Conservation (phyloP, 2,888 invertebrate species). For the Xylocampa areola region DNA sequence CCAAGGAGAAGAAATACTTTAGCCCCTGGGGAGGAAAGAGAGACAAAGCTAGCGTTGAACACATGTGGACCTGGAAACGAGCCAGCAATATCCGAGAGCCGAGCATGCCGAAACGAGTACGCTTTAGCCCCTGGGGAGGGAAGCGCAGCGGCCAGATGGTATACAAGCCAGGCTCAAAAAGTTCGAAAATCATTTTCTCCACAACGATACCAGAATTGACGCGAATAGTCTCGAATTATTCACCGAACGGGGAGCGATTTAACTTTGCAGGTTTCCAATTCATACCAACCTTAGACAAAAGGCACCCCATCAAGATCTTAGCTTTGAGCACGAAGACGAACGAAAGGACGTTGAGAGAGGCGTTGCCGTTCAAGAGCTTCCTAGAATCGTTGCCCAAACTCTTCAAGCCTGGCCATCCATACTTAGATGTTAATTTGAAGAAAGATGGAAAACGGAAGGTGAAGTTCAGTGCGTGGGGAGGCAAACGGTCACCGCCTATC, state of each 20-base stretch:
- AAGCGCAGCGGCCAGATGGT: constrained; percentile 83
- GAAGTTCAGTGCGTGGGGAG: constrained; percentile 87
- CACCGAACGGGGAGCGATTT: constrained; percentile 66
- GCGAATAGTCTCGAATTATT: constrained; percentile 76
- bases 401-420: constrained; percentile 82
- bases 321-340: constrained; percentile 73
- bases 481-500: constrained; percentile 83
- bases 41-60: constrained; percentile 64
- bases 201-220: constrained; percentile 79
- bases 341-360: constrained; percentile 70
- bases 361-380: constrained; percentile 77
- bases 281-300: constrained; percentile 73
- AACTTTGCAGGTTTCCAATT: constrained; percentile 77
- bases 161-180: constrained; percentile 77
- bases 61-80: constrained; percentile 84
- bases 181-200: constrained; percentile 78
- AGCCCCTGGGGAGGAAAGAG: constrained; percentile 87
- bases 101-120: constrained; percentile 85
- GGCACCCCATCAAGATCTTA: constrained; percentile 78
- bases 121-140: constrained; percentile 87
- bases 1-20: constrained; percentile 77
- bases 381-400: constrained; percentile 74
- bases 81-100: constrained; percentile 76
- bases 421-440: constrained; percentile 78
- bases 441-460: constrained; percentile 86